Percentiles rank a stretch among this genome's conserved stretches.
Evolutionary conservation across 2,888 invertebrate genomes (phyloP).

Genomic region (Pherbina coryleti): DNA sequence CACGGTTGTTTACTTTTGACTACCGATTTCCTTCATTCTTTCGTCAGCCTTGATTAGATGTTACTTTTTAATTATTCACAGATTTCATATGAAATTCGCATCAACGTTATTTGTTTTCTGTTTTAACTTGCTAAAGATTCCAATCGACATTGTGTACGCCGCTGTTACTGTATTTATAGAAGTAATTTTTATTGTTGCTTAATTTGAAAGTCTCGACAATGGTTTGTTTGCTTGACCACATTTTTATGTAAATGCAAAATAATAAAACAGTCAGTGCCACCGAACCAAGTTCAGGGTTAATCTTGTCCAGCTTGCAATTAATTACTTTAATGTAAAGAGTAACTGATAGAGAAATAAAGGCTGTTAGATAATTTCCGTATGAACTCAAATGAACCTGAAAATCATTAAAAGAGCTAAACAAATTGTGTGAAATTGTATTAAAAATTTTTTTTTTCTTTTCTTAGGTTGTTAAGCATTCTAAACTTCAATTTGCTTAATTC

Average conservation of each 20-base stretch:
- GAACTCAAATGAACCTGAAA: no score
- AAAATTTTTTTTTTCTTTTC: no score
- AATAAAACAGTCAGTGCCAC: not conserved
- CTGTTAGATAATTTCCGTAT: no score
- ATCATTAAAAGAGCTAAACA: no score
- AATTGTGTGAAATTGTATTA: no score
- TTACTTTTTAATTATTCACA: conserved; percentile 24
- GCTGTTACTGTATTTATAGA: not conserved
- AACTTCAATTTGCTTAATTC: not conserved
- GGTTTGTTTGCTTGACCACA: not conserved
- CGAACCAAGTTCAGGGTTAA: not conserved
- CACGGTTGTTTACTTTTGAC: no score
- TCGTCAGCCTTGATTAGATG: conserved; percentile 1
- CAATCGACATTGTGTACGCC: not conserved
- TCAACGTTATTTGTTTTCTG: conserved; percentile 1
- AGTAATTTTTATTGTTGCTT: no score
- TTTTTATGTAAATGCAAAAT: not conserved
- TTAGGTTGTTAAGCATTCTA: no score
- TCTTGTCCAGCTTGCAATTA: not conserved
- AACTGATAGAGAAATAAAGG: no score
- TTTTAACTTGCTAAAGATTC: no score
- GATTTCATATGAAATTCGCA: conserved; percentile 24
- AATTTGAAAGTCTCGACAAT: no score
- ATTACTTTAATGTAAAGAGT: not conserved
- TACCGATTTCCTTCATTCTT: not conserved